Base-by-base conservation (phyloP, 2,888 invertebrate genomes). In the Megamerina dolium region DNA sequence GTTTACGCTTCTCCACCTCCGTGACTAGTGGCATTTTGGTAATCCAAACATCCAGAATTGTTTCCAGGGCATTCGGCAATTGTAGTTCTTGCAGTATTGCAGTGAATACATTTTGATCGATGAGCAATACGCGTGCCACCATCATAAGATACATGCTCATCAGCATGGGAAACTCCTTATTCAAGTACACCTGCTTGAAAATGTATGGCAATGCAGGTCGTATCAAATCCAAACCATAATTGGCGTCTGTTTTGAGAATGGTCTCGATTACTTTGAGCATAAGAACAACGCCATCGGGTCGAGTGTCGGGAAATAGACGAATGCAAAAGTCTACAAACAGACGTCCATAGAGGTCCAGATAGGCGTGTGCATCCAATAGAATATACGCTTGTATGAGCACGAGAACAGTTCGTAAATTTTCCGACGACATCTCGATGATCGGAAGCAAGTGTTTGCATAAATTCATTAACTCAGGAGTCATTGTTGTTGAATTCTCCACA, bases 371-470 rank as follows among this genome's bases (percentile, higher is more conserved):
- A 50, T 83, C 84, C 10, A 93, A 72, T 13, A 91, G 70, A 0
- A 89, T 77, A 66, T 92, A 90, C 1, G 85, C 87, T 67, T 87
- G 82, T 64, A 86, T 83, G 62, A 94, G 85, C 58, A 84, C 81
- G 12, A 92, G 75, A 50, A 87, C 85, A 45, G 82, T 79, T 48
- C 84, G 77, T 10, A 93, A 74, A 67, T 87, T 84, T 62, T 93
- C 92, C 0, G 87, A 80, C 0, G 88, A 85, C 67, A 80, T 78
- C 68, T 92, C 91, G 54, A 90, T 72, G 52, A 91, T 77, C 34
- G 83, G 78, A 40, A 82, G 77, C 67, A 91, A 75, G 61, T 88
- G 87, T 49, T 79, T 77, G 51, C 85, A 84, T 20, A 94, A 72
- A 56, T 82, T 79, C 62, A 91, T 73, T 33, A 89, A 75, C 53